Evolutionary conservation across 2,113 vertebrate species (phyloP).

Genomic region (Pseudopipra pipra): DNA sequence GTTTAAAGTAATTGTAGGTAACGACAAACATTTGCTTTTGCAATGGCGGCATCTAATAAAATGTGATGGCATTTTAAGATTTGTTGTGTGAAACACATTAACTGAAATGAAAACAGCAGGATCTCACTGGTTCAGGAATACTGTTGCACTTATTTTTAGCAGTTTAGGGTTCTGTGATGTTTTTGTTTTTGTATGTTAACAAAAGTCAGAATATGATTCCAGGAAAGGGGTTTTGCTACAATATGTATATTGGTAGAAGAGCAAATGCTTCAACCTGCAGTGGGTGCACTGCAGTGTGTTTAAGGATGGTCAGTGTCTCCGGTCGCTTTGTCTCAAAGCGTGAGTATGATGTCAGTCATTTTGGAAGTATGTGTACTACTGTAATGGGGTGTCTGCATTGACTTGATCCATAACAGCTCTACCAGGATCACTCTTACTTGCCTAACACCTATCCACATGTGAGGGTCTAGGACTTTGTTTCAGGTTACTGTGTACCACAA

Average conservation of each 20-base stretch:
- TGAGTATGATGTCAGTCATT: neutral
- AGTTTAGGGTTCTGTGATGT: neutral
- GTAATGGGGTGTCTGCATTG: neutral
- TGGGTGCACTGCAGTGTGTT: neutral
- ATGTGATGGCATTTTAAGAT: neutral
- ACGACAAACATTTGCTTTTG: neutral
- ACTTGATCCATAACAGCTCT: neutral
- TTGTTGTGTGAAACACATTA: neutral
- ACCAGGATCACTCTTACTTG: neutral
- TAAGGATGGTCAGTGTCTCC: fast-evolving
- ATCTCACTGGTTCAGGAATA: neutral
- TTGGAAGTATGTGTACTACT: neutral
- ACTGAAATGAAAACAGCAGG: neutral
- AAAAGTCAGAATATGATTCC: neutral
- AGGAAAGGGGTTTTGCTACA: neutral
- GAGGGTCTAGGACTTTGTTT: neutral
- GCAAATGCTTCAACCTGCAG: neutral
- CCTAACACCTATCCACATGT: fast-evolving
- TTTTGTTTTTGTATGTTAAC: neutral
- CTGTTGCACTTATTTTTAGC: neutral
- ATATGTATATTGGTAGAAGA: neutral
- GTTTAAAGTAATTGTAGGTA: neutral
- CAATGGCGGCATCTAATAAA: neutral
- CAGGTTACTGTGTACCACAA: neutral
- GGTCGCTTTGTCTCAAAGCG: neutral